Conservation (phyloP, 2,888 invertebrate genomes). For the Scaeva pyrastri region DNA sequence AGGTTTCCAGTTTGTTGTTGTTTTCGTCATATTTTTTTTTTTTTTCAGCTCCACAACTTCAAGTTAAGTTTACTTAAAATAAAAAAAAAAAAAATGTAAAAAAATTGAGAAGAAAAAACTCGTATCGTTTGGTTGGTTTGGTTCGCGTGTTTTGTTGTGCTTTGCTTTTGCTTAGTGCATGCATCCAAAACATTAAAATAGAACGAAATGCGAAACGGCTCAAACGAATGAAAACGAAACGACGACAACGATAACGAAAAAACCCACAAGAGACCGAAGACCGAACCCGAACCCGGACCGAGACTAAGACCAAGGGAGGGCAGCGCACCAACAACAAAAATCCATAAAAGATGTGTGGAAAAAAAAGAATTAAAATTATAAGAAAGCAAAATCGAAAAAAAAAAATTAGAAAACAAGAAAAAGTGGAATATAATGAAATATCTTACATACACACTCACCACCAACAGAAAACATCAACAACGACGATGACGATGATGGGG, state of each 20-base stretch:
- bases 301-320: conserved; percentile 27
- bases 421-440: conserved; percentile 66
- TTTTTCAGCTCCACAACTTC: conserved; percentile 48
- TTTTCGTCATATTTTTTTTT: conserved; percentile 11
- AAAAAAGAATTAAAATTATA: conserved; percentile 38
- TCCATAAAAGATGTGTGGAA: conserved; percentile 35
- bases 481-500: background rate
- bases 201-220: conserved; percentile 73
- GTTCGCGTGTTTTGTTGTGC: conserved; percentile 62
- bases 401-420: conserved; percentile 60
- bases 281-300: too few relatives aligned
- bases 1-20: conserved; percentile 62
- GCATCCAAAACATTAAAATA: conserved; percentile 73
- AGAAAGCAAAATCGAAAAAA: conserved; percentile 47
- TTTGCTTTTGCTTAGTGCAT: conserved; percentile 55
- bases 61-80: conserved; percentile 25
- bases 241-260: conserved; percentile 66
- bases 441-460: conserved; percentile 26
- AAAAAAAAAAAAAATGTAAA: background rate
- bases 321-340: conserved; percentile 48
- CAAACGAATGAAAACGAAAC: conserved; percentile 59
- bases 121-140: conserved; percentile 37
- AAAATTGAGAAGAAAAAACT: conserved; percentile 19
- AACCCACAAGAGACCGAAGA: conserved; percentile 37
- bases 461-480: background rate